phyloP scores from a whole-genome alignment of 2,888 invertebrate species.

The Isotomurus palustris region DNA sequence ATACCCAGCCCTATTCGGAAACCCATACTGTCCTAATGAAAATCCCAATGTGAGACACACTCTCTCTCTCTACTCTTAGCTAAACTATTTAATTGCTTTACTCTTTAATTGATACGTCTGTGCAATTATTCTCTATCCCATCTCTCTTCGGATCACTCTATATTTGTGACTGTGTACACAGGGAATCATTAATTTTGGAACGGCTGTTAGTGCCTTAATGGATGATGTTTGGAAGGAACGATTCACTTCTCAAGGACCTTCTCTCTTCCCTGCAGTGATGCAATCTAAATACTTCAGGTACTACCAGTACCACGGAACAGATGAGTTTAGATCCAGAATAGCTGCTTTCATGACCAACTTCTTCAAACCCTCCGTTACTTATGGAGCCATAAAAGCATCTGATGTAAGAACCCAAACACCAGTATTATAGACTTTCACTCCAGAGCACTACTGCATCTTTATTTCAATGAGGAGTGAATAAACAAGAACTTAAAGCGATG shows the following conservation, averaged over 20 bases:
- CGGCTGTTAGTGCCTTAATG: constrained; percentile 27
- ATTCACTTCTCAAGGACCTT: constrained; percentile 5
- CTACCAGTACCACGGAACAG: constrained; percentile 25
- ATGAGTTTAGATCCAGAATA: constrained; percentile 15
- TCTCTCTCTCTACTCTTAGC: background rate
- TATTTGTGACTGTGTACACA: background rate
- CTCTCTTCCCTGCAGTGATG: constrained; percentile 2
- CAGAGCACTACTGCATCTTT: too few species aligned
- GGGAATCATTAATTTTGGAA: constrained; percentile 32
- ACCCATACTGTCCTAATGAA: constrained; percentile 17
- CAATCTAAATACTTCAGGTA: constrained; percentile 20
- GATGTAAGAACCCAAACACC: too few species aligned
- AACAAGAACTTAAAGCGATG: too few species aligned
- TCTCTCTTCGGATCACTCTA: background rate
- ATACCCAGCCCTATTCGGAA: constrained; percentile 16
- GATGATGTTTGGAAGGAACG: constrained; percentile 27
- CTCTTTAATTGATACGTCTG: too few species aligned
- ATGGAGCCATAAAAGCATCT: too few species aligned
- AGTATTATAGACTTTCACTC: too few species aligned
- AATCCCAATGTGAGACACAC: background rate
- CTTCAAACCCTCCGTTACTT: too few species aligned
- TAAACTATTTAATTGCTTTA: too few species aligned
- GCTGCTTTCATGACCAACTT: constrained; percentile 22
- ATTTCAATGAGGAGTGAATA: too few species aligned
- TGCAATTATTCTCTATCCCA: background rate